These are phyloP conservation scores for Myotis lucifugus DNA, from an alignment of 2,113 vertebrate genomes.

Conservation along the genomic window DNA sequence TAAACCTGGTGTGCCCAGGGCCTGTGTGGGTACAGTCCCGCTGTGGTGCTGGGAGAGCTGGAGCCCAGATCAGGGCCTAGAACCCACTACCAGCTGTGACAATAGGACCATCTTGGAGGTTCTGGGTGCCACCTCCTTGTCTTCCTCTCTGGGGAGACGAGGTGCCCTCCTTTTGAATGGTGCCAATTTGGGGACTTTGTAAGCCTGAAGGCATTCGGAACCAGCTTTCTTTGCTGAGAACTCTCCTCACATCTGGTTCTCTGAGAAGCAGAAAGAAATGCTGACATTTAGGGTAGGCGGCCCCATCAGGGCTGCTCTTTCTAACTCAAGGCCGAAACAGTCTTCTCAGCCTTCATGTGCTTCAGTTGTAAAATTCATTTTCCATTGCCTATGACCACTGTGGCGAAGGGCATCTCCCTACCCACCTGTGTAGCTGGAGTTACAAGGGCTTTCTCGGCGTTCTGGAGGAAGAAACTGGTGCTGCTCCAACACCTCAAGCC, in stretches of 20 bases:
- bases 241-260: neutral
- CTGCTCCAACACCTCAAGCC: neutral
- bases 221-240: neutral
- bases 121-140: neutral
- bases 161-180: neutral
- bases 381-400: neutral
- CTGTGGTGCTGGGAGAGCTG: neutral
- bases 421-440: neutral
- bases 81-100: neutral
- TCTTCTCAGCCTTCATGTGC: neutral
- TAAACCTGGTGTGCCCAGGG: too few relatives aligned
- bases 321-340: neutral
- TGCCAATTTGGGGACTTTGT: accelerated
- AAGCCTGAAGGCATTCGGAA: neutral
- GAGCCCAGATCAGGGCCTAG: neutral
- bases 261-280: neutral
- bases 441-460: neutral
- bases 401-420: too few relatives aligned
- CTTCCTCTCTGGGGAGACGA: neutral
- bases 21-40: neutral
- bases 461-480: neutral
- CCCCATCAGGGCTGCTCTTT: neutral
- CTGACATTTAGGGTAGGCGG: neutral
- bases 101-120: neutral
- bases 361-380: neutral